Evolutionary conservation across 2,113 vertebrate species (phyloP).

Genomic region (Canis aureus): DNA sequence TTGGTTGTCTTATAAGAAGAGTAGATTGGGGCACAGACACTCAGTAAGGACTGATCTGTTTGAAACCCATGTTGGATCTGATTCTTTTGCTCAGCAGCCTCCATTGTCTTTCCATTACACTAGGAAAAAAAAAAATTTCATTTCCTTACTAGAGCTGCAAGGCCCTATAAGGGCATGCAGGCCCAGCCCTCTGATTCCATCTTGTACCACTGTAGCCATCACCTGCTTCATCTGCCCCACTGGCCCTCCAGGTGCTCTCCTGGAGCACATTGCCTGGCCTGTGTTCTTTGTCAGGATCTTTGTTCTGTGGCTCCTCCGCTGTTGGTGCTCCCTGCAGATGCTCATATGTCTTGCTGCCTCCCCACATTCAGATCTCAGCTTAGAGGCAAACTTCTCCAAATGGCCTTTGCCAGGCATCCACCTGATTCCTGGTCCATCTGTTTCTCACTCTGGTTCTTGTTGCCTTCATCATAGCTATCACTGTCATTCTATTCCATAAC

Average conservation of each 20-base stretch:
- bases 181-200: background rate
- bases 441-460: too few species aligned
- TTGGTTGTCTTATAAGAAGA: background rate
- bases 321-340: too few species aligned
- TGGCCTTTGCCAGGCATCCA: too few species aligned
- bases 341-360: rapidly evolving
- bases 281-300: too few species aligned
- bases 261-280: background rate
- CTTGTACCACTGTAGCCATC: rapidly evolving
- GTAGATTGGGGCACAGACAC: background rate
- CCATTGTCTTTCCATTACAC: background rate
- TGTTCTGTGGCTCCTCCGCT: too few species aligned
- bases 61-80: background rate
- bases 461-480: background rate
- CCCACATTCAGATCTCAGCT: too few species aligned
- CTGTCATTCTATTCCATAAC: background rate
- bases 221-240: rapidly evolving
- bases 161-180: too few species aligned
- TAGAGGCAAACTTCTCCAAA: background rate
- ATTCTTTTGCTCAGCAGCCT: background rate
- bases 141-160: background rate
- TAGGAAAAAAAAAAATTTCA: background rate
- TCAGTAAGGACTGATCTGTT: background rate
- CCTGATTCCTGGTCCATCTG: background rate
- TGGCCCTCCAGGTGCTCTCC: background rate